Base-by-base conservation (phyloP, 2,113 vertebrate species). In the Phoxinus phoxinus region DNA sequence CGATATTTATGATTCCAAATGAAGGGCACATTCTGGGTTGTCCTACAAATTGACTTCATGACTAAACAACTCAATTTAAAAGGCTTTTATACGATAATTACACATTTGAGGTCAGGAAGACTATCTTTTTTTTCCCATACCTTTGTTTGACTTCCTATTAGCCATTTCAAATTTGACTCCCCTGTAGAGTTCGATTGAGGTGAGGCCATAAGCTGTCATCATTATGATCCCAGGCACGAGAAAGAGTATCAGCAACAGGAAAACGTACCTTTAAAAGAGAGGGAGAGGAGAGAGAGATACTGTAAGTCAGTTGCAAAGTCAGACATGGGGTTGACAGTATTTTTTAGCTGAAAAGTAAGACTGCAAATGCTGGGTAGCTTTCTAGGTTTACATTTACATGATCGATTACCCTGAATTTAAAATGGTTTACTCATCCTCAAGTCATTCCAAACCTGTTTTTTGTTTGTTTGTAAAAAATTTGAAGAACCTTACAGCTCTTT, bases 141-240 rank as follows among this genome's bases (percentile, higher is more conserved):
- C 98, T 96, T 90, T 89, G 87, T 91, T 92, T 72, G 93, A 93
- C 89, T 95, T 99, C 89, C 95, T 96, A 87, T 93, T 96, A 85
- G 93, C 95, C 85, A 94, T 86, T 91, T 99, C 97, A 92, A 97
- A 97, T 90, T 91, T 94, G 90, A 99, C 97, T 90, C 98, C 98
- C 90, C 95, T 94, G 93, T 98, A 99, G 71, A 99, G 96, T 92
- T 99, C 97, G 92, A 98, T 23, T 53, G 97, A 99, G 87, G 99
- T 99, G 51, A 99, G 93, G 65, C 97, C 97, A 7, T 99, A 99
- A 0, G 97, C 97, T 27, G 96, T 91, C 94, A 96, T 96, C 96
- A 99, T 99, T 89, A 99, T 93, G 67, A 98, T 95, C 81, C 98
- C 98, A 58, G 98, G 98, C 86, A 99, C 93, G 58, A 99, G 94